phyloP scores from a whole-genome alignment of 2,888 invertebrate species.

The Flexamia atlantica region DNA sequence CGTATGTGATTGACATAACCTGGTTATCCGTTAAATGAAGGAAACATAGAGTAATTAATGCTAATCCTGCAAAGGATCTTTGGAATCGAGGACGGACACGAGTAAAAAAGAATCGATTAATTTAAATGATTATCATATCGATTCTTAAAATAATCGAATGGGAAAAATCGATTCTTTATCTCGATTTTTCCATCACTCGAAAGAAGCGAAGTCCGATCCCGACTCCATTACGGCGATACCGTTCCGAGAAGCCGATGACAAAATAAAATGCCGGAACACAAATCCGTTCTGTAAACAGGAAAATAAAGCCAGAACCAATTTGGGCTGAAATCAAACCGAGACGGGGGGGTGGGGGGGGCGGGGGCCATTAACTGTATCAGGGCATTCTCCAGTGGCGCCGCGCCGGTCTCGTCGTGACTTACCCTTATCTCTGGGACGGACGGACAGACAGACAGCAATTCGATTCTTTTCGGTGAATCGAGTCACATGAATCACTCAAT shows the following conservation, averaged over 20 bases:
- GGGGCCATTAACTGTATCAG: slow-evolving; percentile 55
- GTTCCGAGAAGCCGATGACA: slow-evolving; percentile 29
- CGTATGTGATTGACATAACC: too few species aligned
- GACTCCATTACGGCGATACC: slow-evolving; percentile 18
- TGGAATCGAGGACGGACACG: too few species aligned
- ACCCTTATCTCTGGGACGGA: slow-evolving; percentile 38
- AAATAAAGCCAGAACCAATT: slow-evolving; percentile 42
- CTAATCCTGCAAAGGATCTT: too few species aligned
- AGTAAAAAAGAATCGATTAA: too few species aligned
- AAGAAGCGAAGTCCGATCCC: background rate
- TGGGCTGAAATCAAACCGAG: slow-evolving; percentile 17
- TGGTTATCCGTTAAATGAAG: too few species aligned
- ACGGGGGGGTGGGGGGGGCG: background rate
- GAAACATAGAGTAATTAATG: too few species aligned
- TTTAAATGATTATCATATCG: too few species aligned
- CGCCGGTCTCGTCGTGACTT: slow-evolving; percentile 42
- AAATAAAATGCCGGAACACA: slow-evolving; percentile 35
- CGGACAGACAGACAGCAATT: slow-evolving; percentile 39
- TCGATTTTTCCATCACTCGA: too few species aligned
- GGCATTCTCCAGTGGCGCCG: slow-evolving; percentile 6
- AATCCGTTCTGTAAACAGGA: slow-evolving; percentile 38
- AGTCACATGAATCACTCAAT: too few species aligned
- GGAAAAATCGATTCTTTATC: too few species aligned
- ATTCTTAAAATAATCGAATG: too few species aligned
- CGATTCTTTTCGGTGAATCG: too few species aligned